A percentile compares a stretch with the other conserved stretches of the same genome.
Evolutionary conservation across 1,140 invertebrate genomes (phyloP).

Genomic region (Platyura marginata): DNA sequence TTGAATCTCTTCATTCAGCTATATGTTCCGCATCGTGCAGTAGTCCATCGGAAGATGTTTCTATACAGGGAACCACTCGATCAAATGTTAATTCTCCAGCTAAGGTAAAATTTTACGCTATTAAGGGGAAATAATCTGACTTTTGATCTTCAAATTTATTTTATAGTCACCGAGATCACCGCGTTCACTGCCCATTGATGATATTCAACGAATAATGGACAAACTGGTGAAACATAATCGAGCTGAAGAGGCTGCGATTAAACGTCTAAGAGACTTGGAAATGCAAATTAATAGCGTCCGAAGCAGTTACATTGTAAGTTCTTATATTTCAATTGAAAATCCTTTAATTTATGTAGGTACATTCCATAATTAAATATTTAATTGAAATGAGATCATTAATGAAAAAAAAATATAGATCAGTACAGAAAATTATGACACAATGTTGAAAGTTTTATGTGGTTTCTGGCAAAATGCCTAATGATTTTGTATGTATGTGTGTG

Average conservation of each 20-base stretch:
- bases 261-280: slow-evolving; percentile 51
- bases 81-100: too few relatives aligned
- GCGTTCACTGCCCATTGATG: slow-evolving; percentile 29
- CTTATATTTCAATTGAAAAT: neutral
- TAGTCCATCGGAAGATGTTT: slow-evolving; percentile 61
- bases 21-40: slow-evolving; percentile 33
- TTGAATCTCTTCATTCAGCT: slow-evolving; percentile 47
- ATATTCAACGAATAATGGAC: slow-evolving; percentile 40
- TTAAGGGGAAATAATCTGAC: too few relatives aligned
- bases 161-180: slow-evolving; percentile 5
- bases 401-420: too few relatives aligned
- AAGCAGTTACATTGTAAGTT: slow-evolving; percentile 39
- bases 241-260: slow-evolving; percentile 53
- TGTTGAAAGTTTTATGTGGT: too few relatives aligned
- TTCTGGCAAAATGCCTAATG: too few relatives aligned
- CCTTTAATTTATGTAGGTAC: too few relatives aligned
- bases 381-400: too few relatives aligned
- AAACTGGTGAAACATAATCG: slow-evolving; percentile 42
- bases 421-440: slow-evolving; percentile 1
- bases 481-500: too few relatives aligned
- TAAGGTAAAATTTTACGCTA: too few relatives aligned
- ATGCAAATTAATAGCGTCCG: slow-evolving; percentile 37
- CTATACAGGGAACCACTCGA: slow-evolving; percentile 43
- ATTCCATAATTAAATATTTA: neutral
- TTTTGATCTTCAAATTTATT: too few relatives aligned